phyloP scores from a whole-genome alignment of 2,113 vertebrate genomes.

The Ammodytes marinus region DNA sequence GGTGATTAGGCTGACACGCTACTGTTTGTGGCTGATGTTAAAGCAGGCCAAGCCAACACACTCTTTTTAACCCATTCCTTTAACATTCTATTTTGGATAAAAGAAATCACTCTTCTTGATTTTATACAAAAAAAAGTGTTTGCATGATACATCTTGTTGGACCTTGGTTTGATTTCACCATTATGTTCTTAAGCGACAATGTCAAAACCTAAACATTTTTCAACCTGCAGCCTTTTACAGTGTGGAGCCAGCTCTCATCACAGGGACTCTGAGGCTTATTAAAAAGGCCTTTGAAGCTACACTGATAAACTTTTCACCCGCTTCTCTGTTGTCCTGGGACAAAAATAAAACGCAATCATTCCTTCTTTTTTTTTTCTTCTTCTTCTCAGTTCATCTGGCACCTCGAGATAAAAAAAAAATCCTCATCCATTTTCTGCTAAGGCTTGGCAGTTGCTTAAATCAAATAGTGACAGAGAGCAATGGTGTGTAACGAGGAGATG shows the following conservation, averaged over 20 bases:
- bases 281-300: constrained; percentile 32
- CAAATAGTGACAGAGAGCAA: constrained; percentile 31
- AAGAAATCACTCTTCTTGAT: background rate
- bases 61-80: background rate
- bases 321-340: constrained; percentile 15
- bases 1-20: background rate
- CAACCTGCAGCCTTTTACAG: background rate
- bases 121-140: background rate
- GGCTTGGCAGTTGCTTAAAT: constrained; percentile 31
- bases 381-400: constrained; percentile 13
- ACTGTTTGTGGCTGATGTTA: background rate
- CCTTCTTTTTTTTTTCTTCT: background rate
- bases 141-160: background rate
- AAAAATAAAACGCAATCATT: constrained; percentile 55
- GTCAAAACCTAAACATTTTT: background rate
- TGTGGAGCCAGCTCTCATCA: constrained; percentile 15
- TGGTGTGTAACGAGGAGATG: constrained; percentile 27
- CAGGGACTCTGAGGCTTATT: background rate
- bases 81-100: background rate
- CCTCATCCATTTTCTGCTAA: constrained; percentile 32
- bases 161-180: background rate
- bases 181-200: too few relatives aligned
- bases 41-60: background rate
- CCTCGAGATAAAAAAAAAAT: constrained; percentile 59
- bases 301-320: constrained; percentile 26